A percentile compares a stretch with the other conserved stretches of the same genome.
These are phyloP conservation scores for Blastobasis adustella DNA, from an alignment of 2,888 invertebrate genomes.

Conservation along the genomic window DNA sequence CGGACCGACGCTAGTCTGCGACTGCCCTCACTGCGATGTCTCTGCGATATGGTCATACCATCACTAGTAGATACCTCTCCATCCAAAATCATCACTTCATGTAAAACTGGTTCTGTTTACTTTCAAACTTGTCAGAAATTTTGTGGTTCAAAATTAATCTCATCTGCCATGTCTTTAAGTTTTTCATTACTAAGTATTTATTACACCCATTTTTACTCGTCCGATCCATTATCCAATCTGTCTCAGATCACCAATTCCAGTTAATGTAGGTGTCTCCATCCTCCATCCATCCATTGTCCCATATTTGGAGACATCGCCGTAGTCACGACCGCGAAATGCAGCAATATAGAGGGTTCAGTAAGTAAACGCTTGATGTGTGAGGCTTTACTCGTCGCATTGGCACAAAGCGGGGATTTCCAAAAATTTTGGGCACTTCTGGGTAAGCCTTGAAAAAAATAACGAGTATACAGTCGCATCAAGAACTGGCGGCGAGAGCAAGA, in stretches of 20 bases:
- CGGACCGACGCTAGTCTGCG: constrained; percentile 50
- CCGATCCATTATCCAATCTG: too few species aligned
- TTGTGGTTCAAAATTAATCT: too few species aligned
- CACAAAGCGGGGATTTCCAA: constrained; percentile 17
- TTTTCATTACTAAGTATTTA: too few species aligned
- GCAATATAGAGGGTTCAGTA: constrained; percentile 19
- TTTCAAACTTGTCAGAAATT: too few species aligned
- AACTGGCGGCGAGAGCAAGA: constrained; percentile 66
- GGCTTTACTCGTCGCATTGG: constrained; percentile 41
- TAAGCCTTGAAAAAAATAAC: neutral
- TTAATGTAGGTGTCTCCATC: neutral
- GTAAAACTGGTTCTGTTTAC: too few species aligned
- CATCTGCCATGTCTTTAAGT: too few species aligned
- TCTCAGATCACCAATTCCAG: too few species aligned
- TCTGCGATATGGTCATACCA: too few species aligned
- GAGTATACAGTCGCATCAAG: constrained; percentile 42
- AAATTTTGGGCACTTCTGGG: constrained; percentile 10
- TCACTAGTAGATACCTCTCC: too few species aligned
- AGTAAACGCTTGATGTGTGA: constrained; percentile 43
- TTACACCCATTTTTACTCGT: too few species aligned
- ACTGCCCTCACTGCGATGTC: constrained; percentile 26
- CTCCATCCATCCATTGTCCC: constrained; percentile 15
- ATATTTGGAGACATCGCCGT: constrained; percentile 33
- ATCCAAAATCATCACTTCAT: too few species aligned
- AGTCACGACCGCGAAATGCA: constrained; percentile 11